Percentiles rank a stretch among this genome's conserved stretches.
Evolutionary conservation across 2,888 invertebrate species (phyloP).

Genomic region (Philonicus albiceps): DNA sequence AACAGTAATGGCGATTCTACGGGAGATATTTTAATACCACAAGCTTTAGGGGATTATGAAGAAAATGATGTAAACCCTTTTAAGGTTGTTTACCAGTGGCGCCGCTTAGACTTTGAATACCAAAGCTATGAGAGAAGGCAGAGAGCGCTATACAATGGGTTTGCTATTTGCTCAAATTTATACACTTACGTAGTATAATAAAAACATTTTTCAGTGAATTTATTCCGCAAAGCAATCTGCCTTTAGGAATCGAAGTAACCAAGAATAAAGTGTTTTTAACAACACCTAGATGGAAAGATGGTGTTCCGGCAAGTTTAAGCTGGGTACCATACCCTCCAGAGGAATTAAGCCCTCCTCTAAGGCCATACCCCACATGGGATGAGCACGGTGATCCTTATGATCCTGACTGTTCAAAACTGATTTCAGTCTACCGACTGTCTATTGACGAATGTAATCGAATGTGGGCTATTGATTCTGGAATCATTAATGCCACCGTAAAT

Average conservation of each 20-base stretch:
- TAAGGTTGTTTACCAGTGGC: slow-evolving; percentile 75
- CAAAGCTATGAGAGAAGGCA: slow-evolving; percentile 68
- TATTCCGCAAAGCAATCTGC: slow-evolving; percentile 76
- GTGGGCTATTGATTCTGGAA: slow-evolving; percentile 84
- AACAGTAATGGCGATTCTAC: background rate
- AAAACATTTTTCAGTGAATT: slow-evolving; percentile 64
- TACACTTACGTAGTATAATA: background rate
- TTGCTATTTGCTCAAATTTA: slow-evolving; percentile 43
- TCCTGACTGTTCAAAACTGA: slow-evolving; percentile 72
- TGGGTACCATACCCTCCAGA: slow-evolving; percentile 70
- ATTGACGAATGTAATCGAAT: slow-evolving; percentile 78
- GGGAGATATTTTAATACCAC: background rate
- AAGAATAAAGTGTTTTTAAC: slow-evolving; percentile 76
- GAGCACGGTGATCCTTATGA: slow-evolving; percentile 58
- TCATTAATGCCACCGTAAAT: slow-evolving; percentile 73
- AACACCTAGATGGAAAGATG: slow-evolving; percentile 78
- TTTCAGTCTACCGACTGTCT: slow-evolving; percentile 79
- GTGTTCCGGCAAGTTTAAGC: slow-evolving; percentile 77
- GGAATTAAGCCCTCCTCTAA: slow-evolving; percentile 69
- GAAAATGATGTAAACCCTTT: slow-evolving; percentile 46
- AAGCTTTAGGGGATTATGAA: background rate
- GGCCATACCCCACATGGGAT: slow-evolving; percentile 79
- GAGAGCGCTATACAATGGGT: slow-evolving; percentile 69
- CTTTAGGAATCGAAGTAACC: slow-evolving; percentile 77
- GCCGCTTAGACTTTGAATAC: slow-evolving; percentile 76